Evolutionary conservation across 2,113 vertebrate genomes (phyloP).

Genomic region (Tichodroma muraria): DNA sequence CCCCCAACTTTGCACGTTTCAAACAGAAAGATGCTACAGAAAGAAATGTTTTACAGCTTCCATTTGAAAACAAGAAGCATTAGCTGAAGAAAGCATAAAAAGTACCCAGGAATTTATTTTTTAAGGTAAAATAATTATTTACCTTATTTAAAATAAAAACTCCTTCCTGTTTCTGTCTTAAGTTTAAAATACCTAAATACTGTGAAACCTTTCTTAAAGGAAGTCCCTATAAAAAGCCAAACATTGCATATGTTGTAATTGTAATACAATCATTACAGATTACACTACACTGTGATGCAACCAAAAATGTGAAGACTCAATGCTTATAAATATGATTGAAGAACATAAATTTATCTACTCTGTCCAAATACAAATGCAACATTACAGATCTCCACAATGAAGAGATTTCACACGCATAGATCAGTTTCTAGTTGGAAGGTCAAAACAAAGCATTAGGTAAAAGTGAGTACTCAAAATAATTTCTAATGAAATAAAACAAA

Average conservation of each 20-base stretch:
- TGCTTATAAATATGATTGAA: not conserved
- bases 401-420: not conserved
- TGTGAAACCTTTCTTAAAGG: not conserved
- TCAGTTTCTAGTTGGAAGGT: not conserved
- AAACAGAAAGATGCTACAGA: not conserved
- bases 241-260: not conserved
- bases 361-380: conserved; percentile 33
- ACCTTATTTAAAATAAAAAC: not conserved
- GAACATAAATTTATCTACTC: conserved; percentile 18
- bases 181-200: not conserved
- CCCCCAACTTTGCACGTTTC: not conserved
- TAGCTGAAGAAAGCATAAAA: not conserved
- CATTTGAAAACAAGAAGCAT: not conserved
- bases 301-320: not conserved
- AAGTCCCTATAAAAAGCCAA: not conserved
- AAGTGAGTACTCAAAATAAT: not conserved
- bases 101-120: not conserved
- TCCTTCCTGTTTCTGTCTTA: not conserved
- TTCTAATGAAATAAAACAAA: not conserved
- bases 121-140: not conserved
- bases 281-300: not conserved
- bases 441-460: not conserved
- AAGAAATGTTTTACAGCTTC: not conserved
- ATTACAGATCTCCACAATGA: not conserved
- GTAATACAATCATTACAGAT: not conserved